Base-by-base conservation (phyloP, 2,888 invertebrate genomes). In the Helobdella robusta region DNA sequence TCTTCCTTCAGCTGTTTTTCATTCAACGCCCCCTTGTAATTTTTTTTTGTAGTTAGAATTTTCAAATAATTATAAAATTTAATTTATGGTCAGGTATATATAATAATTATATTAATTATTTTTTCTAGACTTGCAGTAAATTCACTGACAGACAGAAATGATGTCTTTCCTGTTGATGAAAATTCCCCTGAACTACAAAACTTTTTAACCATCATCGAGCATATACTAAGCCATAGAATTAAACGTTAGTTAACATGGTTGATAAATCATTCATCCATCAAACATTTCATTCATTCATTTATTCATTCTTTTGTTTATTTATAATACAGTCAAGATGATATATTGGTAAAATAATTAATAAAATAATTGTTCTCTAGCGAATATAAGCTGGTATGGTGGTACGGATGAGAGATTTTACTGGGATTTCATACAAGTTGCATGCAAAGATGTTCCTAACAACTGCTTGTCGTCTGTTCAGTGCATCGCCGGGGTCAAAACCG, bases 201-300 rank as follows among this genome's bases (percentile, higher is more conserved):
- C 64, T 73, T 75, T 66, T 72, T 73, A 59, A 73, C 74, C 32
- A 71, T 73, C 48, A 66, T 75, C 61, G 75, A 75, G 66, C 73
- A 75, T 32, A 69, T 75, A 32, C 68, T 75, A n/a, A 72, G 69
- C 4, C 73, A 73, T 61, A 67, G 74, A 36, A 64, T 74, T 2
- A 71, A 71, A 66, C 70, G 75, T 75, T 67, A 67, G 71, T 65
- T 44, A 2, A 40, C 0, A 1, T 30, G 15, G 11, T 20, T 28
- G 18, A 32, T 58, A 36, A 48, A 15, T 35, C 18, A 50, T 8
- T 62, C 11, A 15, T 32, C 18, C 20, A 15, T 20, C 20, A 18
- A 50, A 46, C 34, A 11, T 50, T 48, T 23, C 30, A 30, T 32
- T 48, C 28, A 48, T 48, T 40, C 32, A 48, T 28, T 63, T 52